Evolutionary conservation across 2,888 invertebrate species (phyloP), one percentile per base, ranked within the genome.

Genomic region (Eustalomyia histrio): DNA sequence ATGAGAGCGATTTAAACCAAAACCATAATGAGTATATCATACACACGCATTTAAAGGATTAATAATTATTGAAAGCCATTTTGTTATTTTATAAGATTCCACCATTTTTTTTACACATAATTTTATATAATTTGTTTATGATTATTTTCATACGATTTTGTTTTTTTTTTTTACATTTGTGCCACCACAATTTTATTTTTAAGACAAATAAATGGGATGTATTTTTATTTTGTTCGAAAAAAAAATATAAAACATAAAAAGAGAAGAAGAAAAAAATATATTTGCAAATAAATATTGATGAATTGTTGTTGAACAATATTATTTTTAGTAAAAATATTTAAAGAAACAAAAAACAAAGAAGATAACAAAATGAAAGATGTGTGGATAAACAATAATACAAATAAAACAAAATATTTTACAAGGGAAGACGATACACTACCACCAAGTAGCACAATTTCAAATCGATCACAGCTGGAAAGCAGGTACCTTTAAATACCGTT

Each of bases 281-380:
- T 88, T 88, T 87, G 88, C 86, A 88, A 89, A 89, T 87, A 87
- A 87, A 88, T 87, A 87, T 81, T 84, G 83, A 76, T 82, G 81
- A 78, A 76, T 74, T 68, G 76, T 71, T 67, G 21, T 78, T 61
- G 35, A 55, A 65, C 68, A 52, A 74, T 76, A 67, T 63, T 76
- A 55, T 63, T 57, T 80, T 76, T 53, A 58, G 24, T 69, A 35
- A 60, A n/a, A 69, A 50, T 52, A 33, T 60, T 63, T 18, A 58
- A 67, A 72, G 21, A 55, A 69, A 58, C 50, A 33, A 29, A 68
- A 33, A 18, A 17, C 47, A 43, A 24, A 76, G 71, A 71, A 18
- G 21, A 57, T 57, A 53, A 53, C 55, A 7, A 29, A 29, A 72
- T 68, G 69, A 61, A 29, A 58, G 18, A 50, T 33, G 65, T 43